Conservation (phyloP, 2,888 invertebrate genomes). For the Gymnocheta viridis region DNA sequence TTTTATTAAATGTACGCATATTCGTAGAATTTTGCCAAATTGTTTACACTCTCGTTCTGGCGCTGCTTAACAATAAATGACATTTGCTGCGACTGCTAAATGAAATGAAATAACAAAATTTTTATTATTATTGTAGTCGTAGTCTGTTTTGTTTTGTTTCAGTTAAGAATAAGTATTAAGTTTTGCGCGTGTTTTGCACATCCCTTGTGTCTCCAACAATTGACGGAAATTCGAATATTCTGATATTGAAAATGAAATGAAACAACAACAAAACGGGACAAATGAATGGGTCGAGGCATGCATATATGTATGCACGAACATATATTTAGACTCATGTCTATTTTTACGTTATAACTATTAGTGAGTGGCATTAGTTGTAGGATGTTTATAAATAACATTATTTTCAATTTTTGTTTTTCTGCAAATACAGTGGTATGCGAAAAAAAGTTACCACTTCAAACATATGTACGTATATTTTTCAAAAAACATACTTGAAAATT, state of each 20-base stretch:
- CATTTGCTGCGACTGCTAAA: conserved; percentile 55
- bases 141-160: conserved; percentile 2
- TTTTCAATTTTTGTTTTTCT: background rate
- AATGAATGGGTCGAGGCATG: conserved; percentile 18
- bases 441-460: too few relatives aligned
- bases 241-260: conserved; percentile 27
- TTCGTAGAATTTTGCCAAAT: conserved; percentile 23
- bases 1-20: background rate
- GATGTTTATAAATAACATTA: background rate
- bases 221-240: background rate
- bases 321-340: background rate
- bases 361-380: conserved; percentile 17
- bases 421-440: too few relatives aligned
- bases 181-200: conserved; percentile 31
- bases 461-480: too few relatives aligned
- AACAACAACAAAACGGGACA: background rate
- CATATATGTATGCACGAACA: background rate
- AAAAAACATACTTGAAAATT: too few relatives aligned
- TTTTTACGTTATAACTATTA: background rate
- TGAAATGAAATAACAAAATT: conserved; percentile 5
- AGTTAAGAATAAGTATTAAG: too few relatives aligned
- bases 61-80: conserved; percentile 36
- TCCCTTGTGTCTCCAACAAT: conserved; percentile 14
- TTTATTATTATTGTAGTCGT: conserved; percentile 1
- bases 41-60: conserved; percentile 20